These are phyloP conservation scores for Liasis olivaceus DNA, from an alignment of 2,797 vertebrate species.

Conservation along the genomic window DNA sequence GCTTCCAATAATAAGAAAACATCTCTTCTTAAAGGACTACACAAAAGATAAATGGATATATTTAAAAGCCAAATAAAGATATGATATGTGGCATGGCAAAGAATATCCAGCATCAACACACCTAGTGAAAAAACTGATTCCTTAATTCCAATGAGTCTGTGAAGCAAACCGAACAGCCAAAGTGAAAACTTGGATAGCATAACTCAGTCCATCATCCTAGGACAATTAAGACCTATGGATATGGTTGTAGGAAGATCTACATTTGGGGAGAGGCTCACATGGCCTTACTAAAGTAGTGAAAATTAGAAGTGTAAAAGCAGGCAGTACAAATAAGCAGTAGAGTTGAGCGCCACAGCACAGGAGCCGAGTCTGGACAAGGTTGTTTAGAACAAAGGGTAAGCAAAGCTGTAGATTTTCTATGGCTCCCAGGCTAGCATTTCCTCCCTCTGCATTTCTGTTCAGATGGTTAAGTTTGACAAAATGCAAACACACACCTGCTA, in stretches of 20 bases:
- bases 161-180: not conserved
- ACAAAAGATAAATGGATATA: not conserved
- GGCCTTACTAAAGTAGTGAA: not conserved
- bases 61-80: not conserved
- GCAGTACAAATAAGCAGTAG: not conserved
- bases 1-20: not conserved
- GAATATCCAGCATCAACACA: not conserved
- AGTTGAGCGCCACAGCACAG: not conserved
- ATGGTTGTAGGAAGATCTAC: not conserved
- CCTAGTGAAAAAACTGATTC: not conserved
- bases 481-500: not conserved
- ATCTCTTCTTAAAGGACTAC: not conserved
- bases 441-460: not conserved
- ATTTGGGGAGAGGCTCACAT: not conserved
- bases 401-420: not conserved
- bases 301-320: not conserved
- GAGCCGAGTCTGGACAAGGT: no score
- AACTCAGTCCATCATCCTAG: not conserved
- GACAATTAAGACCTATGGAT: not conserved
- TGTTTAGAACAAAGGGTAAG: not conserved
- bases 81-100: not conserved
- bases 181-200: not conserved
- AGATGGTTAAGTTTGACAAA: not conserved
- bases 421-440: not conserved
- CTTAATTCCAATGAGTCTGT: not conserved